Conservation (phyloP, 2,888 invertebrate genomes). For the Philhelius pedissequus region DNA sequence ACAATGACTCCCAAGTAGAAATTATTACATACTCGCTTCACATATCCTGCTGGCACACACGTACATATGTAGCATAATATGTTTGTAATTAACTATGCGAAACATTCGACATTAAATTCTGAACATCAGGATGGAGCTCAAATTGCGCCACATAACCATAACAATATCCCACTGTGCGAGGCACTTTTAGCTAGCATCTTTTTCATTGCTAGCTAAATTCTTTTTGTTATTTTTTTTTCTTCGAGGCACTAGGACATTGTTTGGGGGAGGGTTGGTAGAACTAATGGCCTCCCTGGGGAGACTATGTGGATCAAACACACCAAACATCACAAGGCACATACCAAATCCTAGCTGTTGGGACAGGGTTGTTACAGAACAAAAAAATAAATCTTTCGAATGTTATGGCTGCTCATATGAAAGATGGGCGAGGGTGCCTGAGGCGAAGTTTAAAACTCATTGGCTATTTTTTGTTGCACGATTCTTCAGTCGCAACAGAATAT, state of each 20-base stretch:
- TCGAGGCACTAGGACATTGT: background rate
- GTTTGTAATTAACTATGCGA: constrained; percentile 58
- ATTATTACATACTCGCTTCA: constrained; percentile 48
- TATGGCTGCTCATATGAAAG: too few relatives aligned
- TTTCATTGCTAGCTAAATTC: constrained; percentile 22
- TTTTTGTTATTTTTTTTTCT: background rate
- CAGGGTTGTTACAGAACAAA: background rate
- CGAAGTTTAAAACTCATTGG: too few relatives aligned
- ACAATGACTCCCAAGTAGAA: constrained; percentile 36
- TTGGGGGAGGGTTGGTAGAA: background rate
- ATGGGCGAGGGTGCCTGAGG: too few relatives aligned
- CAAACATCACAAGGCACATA: constrained; percentile 14
- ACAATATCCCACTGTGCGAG: constrained; percentile 40
- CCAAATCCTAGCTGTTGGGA: background rate
- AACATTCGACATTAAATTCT: constrained; percentile 60
- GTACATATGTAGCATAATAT: too few relatives aligned
- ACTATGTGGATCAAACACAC: constrained; percentile 25
- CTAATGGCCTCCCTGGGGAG: constrained; percentile 33
- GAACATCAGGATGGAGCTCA: background rate
- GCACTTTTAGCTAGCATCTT: constrained; percentile 46
- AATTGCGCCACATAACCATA: constrained; percentile 33
- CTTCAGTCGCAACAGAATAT: too few relatives aligned
- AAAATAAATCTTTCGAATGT: too few relatives aligned
- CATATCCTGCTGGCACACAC: background rate
- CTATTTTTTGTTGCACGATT: too few relatives aligned